These are phyloP conservation scores for Tapirus indicus DNA, from an alignment of 2,797 vertebrate species.

Conservation along the genomic window DNA sequence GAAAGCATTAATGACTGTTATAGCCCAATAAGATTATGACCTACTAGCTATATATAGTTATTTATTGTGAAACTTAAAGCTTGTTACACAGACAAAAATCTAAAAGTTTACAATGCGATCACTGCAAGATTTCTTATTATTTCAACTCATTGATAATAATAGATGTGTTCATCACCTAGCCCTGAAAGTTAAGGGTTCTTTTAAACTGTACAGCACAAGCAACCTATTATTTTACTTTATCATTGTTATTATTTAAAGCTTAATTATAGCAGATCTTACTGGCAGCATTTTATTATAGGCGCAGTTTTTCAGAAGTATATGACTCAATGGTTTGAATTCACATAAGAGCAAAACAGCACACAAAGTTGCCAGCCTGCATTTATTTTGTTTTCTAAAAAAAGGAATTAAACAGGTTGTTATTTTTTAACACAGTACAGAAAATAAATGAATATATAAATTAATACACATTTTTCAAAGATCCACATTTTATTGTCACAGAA, in stretches of 20 bases:
- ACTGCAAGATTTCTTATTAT: conserved; percentile 31
- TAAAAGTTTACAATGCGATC: background rate
- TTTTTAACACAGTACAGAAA: conserved; percentile 53
- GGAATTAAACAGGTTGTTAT: conserved; percentile 55
- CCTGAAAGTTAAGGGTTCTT: background rate
- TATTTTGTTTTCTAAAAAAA: conserved; percentile 72
- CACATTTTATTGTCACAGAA: conserved; percentile 5
- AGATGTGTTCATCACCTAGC: background rate
- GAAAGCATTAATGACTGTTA: background rate
- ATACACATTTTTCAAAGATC: background rate
- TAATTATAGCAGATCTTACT: conserved; percentile 80
- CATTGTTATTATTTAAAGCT: conserved; percentile 78
- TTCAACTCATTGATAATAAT: conserved; percentile 36
- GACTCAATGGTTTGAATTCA: conserved; percentile 79
- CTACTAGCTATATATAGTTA: background rate
- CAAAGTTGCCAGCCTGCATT: conserved; percentile 55
- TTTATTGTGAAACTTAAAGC: conserved; percentile 32
- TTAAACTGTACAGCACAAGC: conserved; percentile 51
- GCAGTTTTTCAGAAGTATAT: conserved; percentile 74
- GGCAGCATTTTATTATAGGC: conserved; percentile 71
- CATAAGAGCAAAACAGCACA: conserved; percentile 70
- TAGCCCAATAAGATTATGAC: background rate
- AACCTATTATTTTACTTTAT: conserved; percentile 81
- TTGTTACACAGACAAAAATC: background rate
- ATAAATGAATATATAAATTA: conserved; percentile 51